Base-by-base conservation (phyloP, 2,888 invertebrate species). In the Harmothoe impar region DNA sequence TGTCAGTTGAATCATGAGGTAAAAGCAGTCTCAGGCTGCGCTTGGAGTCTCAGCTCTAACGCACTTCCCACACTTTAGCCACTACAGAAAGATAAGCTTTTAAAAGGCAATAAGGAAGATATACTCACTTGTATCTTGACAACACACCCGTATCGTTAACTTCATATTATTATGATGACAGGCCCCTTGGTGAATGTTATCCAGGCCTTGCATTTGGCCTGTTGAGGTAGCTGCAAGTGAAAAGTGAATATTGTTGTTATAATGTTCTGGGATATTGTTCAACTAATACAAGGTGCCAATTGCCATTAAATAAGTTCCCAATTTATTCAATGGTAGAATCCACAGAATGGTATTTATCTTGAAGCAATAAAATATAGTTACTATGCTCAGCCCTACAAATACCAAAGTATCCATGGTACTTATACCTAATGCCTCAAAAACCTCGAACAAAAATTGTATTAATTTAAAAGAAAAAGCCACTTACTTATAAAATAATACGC, bases 401-500 rank as follows among this genome's bases (percentile, higher is more conserved):
- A n/a, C n/a, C n/a, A n/a, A n/a, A n/a, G n/a, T n/a, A n/a, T n/a
- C n/a, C n/a, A n/a, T n/a, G n/a, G n/a, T n/a, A n/a, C n/a, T n/a
- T n/a, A n/a, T n/a, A n/a, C n/a, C n/a, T n/a, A n/a, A n/a, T n/a
- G n/a, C n/a, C n/a, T n/a, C n/a, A n/a, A n/a, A n/a, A n/a, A n/a
- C n/a, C n/a, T n/a, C n/a, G 25, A 62, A 17, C 25, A 62, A 62
- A 25, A 5, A 62, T 62, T 62, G 1, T 62, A 54, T 15, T 54
- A 54, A 54, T 23, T 33, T 33, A 78, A 29, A 5, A 62, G 23
- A 5, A 62, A 62, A 62, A 62, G 15, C 25, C 23, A 90, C 88
- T 90, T 89, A 92, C 92, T 91, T 89, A 92, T 92, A 89, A 86
- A 92, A 90, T 92, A 91, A 81, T 92, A 92, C 0, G 91, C 85